Conservation (phyloP, 1,140 invertebrate species). For the Sweltsa coloradensis region DNA sequence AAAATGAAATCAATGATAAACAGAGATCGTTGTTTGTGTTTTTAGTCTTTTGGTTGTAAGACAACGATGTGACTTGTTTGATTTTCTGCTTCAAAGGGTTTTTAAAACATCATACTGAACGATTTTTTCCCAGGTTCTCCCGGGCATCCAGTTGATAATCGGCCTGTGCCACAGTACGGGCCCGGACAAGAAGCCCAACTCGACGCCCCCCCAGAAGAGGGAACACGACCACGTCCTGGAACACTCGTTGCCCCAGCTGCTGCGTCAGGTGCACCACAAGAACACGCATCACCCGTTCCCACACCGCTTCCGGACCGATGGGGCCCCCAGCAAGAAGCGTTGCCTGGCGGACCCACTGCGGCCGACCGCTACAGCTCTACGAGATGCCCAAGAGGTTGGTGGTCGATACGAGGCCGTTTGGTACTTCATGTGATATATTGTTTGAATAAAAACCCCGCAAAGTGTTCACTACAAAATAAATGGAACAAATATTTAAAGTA, state of each 20-base stretch:
- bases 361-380: slow-evolving; percentile 73
- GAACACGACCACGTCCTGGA: slow-evolving; percentile 94
- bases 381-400: slow-evolving; percentile 67
- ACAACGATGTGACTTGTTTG: too few species aligned
- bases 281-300: slow-evolving; percentile 90
- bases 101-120: too few species aligned
- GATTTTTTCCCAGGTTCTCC: slow-evolving; percentile 57
- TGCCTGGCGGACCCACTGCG: slow-evolving; percentile 85
- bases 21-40: too few species aligned
- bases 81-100: too few species aligned
- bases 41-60: too few species aligned
- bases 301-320: slow-evolving; percentile 81
- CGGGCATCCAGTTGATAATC: slow-evolving; percentile 79
- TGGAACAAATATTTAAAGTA: too few species aligned
- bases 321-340: slow-evolving; percentile 80
- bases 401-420: too few species aligned
- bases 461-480: too few species aligned
- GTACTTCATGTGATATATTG: too few species aligned
- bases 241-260: slow-evolving; percentile 86
- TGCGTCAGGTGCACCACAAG: slow-evolving; percentile 82
- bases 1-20: too few species aligned
- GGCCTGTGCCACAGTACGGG: slow-evolving; percentile 61
- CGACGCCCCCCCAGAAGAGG: slow-evolving; percentile 40
- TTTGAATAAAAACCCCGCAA: too few species aligned
- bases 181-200: slow-evolving; percentile 39